Evolutionary conservation across 1,140 invertebrate species (phyloP).

Genomic region (Venustaconcha ellipsiformis): DNA sequence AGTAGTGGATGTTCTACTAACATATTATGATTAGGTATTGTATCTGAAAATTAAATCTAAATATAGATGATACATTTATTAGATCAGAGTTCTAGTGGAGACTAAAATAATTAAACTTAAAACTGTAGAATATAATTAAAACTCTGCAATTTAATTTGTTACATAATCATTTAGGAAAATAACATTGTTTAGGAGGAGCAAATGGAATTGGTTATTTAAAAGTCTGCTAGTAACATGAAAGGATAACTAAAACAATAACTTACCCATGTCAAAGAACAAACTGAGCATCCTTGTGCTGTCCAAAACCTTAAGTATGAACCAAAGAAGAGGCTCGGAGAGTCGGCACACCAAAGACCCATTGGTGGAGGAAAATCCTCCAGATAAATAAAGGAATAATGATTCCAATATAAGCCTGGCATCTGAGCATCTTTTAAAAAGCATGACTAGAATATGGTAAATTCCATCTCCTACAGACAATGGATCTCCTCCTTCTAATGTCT

Average conservation of each 20-base stretch:
- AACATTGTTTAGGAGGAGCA: too few relatives aligned
- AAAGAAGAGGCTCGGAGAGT: slow-evolving; percentile 82
- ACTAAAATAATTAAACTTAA: too few relatives aligned
- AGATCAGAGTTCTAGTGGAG: too few relatives aligned
- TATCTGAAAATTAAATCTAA: too few relatives aligned
- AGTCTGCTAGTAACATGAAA: too few relatives aligned
- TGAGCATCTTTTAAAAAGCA: slow-evolving; percentile 79
- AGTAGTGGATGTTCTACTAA: too few relatives aligned
- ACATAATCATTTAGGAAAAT: too few relatives aligned
- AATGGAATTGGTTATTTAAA: too few relatives aligned
- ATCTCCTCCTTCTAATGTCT: slow-evolving; percentile 69
- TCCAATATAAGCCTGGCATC: slow-evolving; percentile 80
- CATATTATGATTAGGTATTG: too few relatives aligned
- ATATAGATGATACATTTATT: too few relatives aligned
- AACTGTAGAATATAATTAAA: too few relatives aligned
- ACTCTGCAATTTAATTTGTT: too few relatives aligned
- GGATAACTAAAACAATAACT: slow-evolving; percentile 12
- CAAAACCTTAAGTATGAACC: slow-evolving; percentile 80
- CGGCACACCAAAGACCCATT: slow-evolving; percentile 42
- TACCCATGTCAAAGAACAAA: slow-evolving; percentile 76
- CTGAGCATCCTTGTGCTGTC: slow-evolving; percentile 77
- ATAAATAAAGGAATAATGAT: slow-evolving; percentile 81
- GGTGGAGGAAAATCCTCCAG: slow-evolving; percentile 58
- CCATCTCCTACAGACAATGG: slow-evolving; percentile 83
- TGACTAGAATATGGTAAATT: slow-evolving; percentile 84